Conservation (phyloP, 2,888 invertebrate genomes). For the Hirtodrosophila duncani region DNA sequence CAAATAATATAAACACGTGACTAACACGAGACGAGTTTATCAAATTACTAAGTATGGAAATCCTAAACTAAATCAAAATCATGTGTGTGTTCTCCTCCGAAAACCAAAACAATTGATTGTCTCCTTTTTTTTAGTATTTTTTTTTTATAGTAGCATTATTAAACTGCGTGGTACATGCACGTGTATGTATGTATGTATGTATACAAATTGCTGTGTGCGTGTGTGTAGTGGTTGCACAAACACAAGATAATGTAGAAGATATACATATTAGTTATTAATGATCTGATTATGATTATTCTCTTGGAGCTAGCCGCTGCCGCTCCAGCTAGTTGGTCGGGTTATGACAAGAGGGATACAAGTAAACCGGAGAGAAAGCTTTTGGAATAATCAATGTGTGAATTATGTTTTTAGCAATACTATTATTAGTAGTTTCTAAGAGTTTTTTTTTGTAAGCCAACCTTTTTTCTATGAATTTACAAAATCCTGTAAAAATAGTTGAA, state of each 20-base stretch:
- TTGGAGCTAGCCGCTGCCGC: constrained; percentile 20
- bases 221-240: no score
- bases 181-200: constrained; percentile 11
- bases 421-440: constrained; percentile 53
- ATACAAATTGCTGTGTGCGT: constrained; percentile 10
- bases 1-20: no score
- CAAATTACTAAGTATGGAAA: constrained; percentile 29
- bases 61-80: constrained; percentile 36
- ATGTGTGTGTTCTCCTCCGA: constrained; percentile 34
- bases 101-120: neutral
- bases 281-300: no score
- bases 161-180: constrained; percentile 6
- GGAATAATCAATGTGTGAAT: constrained; percentile 33
- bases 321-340: no score
- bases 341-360: no score
- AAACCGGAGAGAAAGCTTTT: constrained; percentile 19
- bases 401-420: constrained; percentile 53
- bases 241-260: no score
- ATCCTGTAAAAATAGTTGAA: constrained; percentile 71
- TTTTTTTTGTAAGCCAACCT: constrained; percentile 38
- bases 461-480: constrained; percentile 63
- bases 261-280: no score
- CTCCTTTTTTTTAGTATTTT: constrained; percentile 2
- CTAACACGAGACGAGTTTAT: no score
- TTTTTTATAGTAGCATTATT: constrained; percentile 2